Evolutionary conservation across 2,113 vertebrate species (phyloP), one percentile per base, ranked within the genome.

Genomic region (Dinomys branickii): DNA sequence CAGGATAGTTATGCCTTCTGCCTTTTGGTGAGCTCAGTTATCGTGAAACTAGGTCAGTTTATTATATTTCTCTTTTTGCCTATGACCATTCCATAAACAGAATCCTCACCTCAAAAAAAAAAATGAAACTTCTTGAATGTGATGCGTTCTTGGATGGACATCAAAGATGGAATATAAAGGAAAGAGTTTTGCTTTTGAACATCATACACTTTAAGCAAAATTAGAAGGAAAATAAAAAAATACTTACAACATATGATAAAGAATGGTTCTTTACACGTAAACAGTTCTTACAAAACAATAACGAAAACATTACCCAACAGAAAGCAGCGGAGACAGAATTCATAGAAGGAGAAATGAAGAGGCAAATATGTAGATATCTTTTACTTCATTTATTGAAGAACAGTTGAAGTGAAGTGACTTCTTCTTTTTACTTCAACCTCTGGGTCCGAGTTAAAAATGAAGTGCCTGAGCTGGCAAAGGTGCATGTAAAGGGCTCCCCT

Each of bases 21-120:
- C n/a, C 86, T 78, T 84, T 96, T 71, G 89, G 86, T 73, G 93
- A 94, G 94, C 94, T 85, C 93, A 90, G 88, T 67, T 91, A 16
- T 91, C 95, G 92, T 87, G 97, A 96, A 98, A 98, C 65, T 98
- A 96, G 98, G 98, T 98, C 98, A 98, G n/a, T 96, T 97, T 80
- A 92, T 47, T 98, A 98, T 98, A 97, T 97, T 92, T 88, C 89
- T 96, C 93, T 96, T 71, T 81, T 44, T 96, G 96, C 94, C 91
- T 97, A 69, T 67, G 95, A 95, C 88, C 63, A 44, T 94, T 82
- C 95, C 95, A 90, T 94, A 83, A 83, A 44, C 69, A 84, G 96
- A 94, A 93, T 88, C 50, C 33, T 88, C 91, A 65, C 33, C 47
- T 86, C 38, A 50, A 85, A 63, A 69, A n/a, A 50, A 65, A 28